Percentiles rank a stretch among this genome's conserved stretches.
Evolutionary conservation across 1,140 invertebrate genomes (phyloP).

Genomic region (Paramacrobiotus metropolitanus): DNA sequence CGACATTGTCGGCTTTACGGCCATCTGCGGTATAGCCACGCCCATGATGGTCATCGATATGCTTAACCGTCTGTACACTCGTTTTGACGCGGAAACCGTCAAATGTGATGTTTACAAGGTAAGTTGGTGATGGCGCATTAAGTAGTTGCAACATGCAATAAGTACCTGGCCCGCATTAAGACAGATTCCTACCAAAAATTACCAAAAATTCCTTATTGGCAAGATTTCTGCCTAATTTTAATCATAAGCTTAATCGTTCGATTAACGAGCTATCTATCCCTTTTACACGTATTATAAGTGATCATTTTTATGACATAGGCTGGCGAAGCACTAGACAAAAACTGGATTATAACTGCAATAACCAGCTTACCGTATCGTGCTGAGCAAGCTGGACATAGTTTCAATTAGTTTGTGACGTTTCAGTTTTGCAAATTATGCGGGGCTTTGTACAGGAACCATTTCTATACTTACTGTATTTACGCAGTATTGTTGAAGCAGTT

Average conservation of each 20-base stretch:
- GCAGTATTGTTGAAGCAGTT: neutral
- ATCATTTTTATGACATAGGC: no score
- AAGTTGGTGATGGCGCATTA: constrained; percentile 10
- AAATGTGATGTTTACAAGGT: constrained; percentile 78
- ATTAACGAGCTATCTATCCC: neutral
- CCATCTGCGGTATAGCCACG: constrained; percentile 64
- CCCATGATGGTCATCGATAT: constrained; percentile 83
- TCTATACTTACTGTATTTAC: neutral
- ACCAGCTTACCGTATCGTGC: no score
- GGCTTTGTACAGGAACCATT: neutral
- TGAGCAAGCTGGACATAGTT: neutral
- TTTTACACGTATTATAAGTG: neutral
- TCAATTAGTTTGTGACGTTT: neutral
- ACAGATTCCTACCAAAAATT: neutral
- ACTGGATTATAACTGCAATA: no score
- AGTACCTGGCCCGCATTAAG: no score
- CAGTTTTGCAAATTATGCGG: neutral
- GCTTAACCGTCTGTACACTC: constrained; percentile 69
- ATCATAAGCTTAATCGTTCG: neutral
- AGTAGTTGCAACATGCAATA: constrained; percentile 6
- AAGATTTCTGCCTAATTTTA: neutral
- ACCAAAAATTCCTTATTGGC: neutral
- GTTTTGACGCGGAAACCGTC: constrained; percentile 70
- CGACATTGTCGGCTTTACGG: constrained; percentile 85
- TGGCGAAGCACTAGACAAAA: no score